Evolutionary conservation across 2,797 vertebrate species (phyloP).

Genomic region (Gymnopithys bicolor): DNA sequence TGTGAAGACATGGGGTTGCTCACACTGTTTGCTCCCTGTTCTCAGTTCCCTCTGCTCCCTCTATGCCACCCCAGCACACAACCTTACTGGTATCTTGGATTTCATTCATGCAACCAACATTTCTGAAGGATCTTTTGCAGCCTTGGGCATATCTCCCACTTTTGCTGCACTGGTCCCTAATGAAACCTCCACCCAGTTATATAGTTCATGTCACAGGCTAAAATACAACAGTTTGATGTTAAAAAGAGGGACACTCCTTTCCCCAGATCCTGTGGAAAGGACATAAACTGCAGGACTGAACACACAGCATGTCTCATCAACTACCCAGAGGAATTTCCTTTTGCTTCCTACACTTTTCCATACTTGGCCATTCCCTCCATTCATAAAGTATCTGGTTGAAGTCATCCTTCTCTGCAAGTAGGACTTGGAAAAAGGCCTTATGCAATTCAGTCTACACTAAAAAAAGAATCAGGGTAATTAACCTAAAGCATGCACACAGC

Average conservation of each 20-base stretch:
- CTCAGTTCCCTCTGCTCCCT: neutral
- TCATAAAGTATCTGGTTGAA: neutral
- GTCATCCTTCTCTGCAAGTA: neutral
- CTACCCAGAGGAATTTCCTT: neutral
- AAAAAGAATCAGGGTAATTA: neutral
- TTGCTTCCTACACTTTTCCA: neutral
- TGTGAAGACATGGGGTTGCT: neutral
- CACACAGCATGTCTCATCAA: neutral
- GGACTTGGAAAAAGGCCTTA: neutral
- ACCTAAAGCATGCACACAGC: neutral
- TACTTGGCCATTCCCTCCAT: neutral
- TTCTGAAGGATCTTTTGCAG: neutral
- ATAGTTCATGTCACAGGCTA: neutral
- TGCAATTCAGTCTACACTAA: neutral
- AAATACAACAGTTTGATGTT: fast-evolving
- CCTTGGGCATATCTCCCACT: neutral
- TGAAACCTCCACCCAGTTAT: neutral
- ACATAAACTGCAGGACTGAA: neutral
- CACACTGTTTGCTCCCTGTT: neutral
- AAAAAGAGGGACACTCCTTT: neutral
- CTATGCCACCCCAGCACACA: neutral
- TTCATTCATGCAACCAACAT: fast-evolving
- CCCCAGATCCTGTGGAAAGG: neutral
- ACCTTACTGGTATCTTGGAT: neutral
- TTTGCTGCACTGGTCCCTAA: neutral